phyloP scores from a whole-genome alignment of 2,113 vertebrate species.

The Dendrocopos noguchii region DNA sequence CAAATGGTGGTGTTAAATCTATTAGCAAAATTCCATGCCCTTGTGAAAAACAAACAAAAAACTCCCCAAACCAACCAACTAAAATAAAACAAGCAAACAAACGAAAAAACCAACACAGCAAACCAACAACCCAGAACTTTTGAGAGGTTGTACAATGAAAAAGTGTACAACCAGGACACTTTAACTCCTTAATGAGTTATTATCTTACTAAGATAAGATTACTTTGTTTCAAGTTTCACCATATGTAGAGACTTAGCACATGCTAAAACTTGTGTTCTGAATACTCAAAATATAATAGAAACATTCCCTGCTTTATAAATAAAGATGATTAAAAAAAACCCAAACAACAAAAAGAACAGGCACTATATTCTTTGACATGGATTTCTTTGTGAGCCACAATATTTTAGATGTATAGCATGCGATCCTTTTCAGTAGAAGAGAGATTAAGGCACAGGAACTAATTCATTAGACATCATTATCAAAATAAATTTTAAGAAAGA shows the following conservation, averaged over 20 bases:
- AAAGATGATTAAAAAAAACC: neutral
- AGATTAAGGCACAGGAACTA: neutral
- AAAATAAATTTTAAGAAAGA: neutral
- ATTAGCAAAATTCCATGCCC: slow-evolving; percentile 67
- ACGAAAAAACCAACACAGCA: neutral
- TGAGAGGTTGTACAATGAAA: slow-evolving; percentile 64
- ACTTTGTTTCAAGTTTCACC: slow-evolving; percentile 75
- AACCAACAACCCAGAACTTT: slow-evolving; percentile 34
- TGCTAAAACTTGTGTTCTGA: slow-evolving; percentile 51
- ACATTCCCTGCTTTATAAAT: slow-evolving; percentile 27
- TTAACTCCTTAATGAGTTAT: slow-evolving; percentile 66
- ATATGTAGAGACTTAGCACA: slow-evolving; percentile 54
- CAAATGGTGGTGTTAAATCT: slow-evolving; percentile 78
- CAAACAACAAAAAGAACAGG: neutral
- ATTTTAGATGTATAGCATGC: neutral
- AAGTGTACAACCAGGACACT: slow-evolving; percentile 57
- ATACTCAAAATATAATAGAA: slow-evolving; percentile 47
- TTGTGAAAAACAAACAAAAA: slow-evolving; percentile 42
- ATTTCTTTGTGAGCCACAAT: neutral
- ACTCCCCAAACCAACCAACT: too few relatives aligned
- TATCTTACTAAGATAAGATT: slow-evolving; percentile 46
- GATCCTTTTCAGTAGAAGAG: neutral
- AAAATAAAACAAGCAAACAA: neutral
- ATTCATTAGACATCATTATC: neutral
- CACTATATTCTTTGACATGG: neutral